Evolutionary conservation across 2,888 invertebrate genomes (phyloP), one percentile per base, ranked within the genome.

Genomic region (Diaphora mendica): DNA sequence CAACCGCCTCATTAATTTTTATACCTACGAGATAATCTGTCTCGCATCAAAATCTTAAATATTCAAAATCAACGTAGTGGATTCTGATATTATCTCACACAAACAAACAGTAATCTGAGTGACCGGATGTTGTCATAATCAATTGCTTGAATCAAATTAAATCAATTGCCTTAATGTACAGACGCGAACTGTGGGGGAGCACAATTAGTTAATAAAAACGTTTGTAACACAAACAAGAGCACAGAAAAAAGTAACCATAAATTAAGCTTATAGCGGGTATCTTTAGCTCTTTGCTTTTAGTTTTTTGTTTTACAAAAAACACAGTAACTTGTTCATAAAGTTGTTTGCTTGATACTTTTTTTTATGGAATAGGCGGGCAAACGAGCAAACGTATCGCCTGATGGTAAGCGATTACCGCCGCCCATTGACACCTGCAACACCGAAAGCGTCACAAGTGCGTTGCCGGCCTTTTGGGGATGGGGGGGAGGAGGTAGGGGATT

Each of bases 131-230:
- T 88, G 91, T 87, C 88, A 88, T 88, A 90, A 87, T 90, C 89
- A 91, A 90, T 89, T 91, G 86, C 90, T 91, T 91, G 90, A 87
- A 92, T 90, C 87, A 85, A 90, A 94, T 94, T 91, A 93, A 88
- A 88, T 87, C 90, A 93, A 94, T 93, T 92, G 91, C 79, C 82
- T 82, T 88, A 90, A 93, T 90, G 85, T 87, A 79, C 77, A 79
- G 82, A 70, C 78, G 81, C 85, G 62, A 35, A 30, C 70, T 74
- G 78, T 82, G 82, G 86, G 88, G 91, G 87, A 85, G 79, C 78
- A 77, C 90, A 90, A 92, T 93, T 92, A 92, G 86, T 87, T 84
- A 89, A 91, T 92, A 87, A 87, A 87, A 87, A 85, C 87, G 83
- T 81, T 85, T 86, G 85, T 80, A 84, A 85, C 85, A 84, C 85